Conservation (phyloP, 2,797 vertebrate genomes). For the Pseudochromis fuscus region DNA sequence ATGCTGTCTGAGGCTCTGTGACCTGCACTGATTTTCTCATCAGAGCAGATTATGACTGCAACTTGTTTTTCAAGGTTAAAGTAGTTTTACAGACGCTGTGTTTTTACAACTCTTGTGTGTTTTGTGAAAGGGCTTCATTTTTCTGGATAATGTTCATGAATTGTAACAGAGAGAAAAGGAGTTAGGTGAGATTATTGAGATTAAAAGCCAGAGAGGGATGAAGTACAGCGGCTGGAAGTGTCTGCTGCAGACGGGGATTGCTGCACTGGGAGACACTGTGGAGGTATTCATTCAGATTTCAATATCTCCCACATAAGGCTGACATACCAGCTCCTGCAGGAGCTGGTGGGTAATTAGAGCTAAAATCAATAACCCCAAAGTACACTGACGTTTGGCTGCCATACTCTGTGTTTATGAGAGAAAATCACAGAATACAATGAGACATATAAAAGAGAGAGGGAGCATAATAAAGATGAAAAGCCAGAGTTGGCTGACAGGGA, state of each 20-base stretch:
- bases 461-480: constrained; percentile 50
- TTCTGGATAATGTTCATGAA: constrained; percentile 59
- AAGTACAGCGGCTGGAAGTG: constrained; percentile 47
- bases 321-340: constrained; percentile 47
- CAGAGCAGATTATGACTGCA: constrained; percentile 56
- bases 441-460: constrained; percentile 24
- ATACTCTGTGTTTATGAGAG: constrained; percentile 42
- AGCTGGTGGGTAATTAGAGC: constrained; percentile 79
- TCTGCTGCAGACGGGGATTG: constrained; percentile 56
- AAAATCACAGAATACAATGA: constrained; percentile 39
- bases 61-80: constrained; percentile 70
- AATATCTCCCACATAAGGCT: constrained; percentile 64
- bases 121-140: constrained; percentile 58
- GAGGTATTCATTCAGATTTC: constrained; percentile 71
- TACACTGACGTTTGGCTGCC: constrained; percentile 57
- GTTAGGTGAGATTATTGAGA: constrained; percentile 74
- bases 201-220: constrained; percentile 64
- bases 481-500: constrained; percentile 16
- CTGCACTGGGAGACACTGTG: constrained; percentile 46
- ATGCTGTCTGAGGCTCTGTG: constrained; percentile 45
- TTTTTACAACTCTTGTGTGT: constrained; percentile 43
- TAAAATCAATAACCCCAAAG: constrained; percentile 71
- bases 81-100: constrained; percentile 48
- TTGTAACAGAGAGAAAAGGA: constrained; percentile 58
- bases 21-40: constrained; percentile 54